phyloP scores from a whole-genome alignment of 2,797 vertebrate genomes.

The Holocentrus rufus region DNA sequence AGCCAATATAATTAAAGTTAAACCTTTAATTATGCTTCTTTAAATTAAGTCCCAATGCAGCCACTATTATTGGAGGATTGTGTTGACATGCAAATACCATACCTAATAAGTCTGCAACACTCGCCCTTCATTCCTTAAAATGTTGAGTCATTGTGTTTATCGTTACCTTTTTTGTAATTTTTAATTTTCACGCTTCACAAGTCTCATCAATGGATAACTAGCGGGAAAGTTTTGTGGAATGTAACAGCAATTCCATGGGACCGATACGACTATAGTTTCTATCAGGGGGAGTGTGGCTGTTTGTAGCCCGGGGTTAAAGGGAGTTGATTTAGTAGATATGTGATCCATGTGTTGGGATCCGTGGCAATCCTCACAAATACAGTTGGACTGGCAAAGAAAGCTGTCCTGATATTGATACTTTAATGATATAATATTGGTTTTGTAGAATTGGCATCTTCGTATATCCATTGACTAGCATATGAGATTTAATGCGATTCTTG shows the following conservation, averaged over 20 bases:
- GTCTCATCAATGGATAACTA: background rate
- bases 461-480: constrained; percentile 10
- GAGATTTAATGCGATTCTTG: constrained; percentile 33
- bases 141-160: background rate
- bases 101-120: background rate
- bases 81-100: background rate
- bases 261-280: background rate
- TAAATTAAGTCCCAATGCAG: background rate
- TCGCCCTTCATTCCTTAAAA: background rate
- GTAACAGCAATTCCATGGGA: no score
- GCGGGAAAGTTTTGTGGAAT: background rate
- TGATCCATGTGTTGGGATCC: background rate
- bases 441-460: background rate
- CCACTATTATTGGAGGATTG: background rate
- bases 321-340: background rate
- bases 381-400: background rate
- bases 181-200: background rate
- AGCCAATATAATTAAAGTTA: background rate
- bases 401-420: background rate
- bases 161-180: background rate
- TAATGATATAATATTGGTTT: background rate
- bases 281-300: background rate
- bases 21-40: background rate
- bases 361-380: background rate
- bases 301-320: no score